A percentile compares a stretch with the other conserved stretches of the same genome.
phyloP scores from a whole-genome alignment of 2,888 invertebrate genomes.

The Hydroisotoma schaefferi region DNA sequence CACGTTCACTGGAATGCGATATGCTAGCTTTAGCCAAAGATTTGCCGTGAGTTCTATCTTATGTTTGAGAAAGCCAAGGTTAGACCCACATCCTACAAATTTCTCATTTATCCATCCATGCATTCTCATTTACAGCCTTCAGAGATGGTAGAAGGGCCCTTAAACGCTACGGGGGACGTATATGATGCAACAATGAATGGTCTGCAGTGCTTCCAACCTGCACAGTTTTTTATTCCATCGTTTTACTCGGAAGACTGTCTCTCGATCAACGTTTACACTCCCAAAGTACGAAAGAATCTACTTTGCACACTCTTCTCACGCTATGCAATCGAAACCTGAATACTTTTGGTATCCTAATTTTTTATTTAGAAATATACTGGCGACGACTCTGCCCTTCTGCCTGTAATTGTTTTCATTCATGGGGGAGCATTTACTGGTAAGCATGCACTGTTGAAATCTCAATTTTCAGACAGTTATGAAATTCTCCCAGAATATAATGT shows the following conservation, averaged over 20 bases:
- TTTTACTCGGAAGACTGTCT: conserved; percentile 24
- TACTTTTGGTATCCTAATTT: too few species aligned
- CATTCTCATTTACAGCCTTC: conserved; percentile 28
- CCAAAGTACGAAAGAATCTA: too few species aligned
- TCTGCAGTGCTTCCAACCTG: conserved; percentile 22
- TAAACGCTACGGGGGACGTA: conserved; percentile 12
- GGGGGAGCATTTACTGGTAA: conserved; percentile 25
- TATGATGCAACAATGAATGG: conserved; percentile 15
- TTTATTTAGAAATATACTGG: conserved; percentile 12
- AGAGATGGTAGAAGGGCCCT: neutral
- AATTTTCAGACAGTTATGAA: too few species aligned
- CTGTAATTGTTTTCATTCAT: conserved; percentile 48
- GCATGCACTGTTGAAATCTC: too few species aligned
- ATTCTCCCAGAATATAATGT: too few species aligned
- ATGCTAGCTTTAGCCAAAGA: conserved; percentile 21
- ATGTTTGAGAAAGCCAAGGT: neutral
- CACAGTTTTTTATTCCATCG: neutral
- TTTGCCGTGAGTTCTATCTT: conserved; percentile 30
- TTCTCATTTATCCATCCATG: neutral
- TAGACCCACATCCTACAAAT: neutral
- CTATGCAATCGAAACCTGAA: too few species aligned
- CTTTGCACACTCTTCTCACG: too few species aligned
- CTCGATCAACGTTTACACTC: conserved; percentile 25
- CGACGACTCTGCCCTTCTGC: conserved; percentile 25
- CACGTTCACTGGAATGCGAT: conserved; percentile 31